Base-by-base conservation (phyloP, 2,888 invertebrate genomes). In the Drosophila peninsularis region DNA sequence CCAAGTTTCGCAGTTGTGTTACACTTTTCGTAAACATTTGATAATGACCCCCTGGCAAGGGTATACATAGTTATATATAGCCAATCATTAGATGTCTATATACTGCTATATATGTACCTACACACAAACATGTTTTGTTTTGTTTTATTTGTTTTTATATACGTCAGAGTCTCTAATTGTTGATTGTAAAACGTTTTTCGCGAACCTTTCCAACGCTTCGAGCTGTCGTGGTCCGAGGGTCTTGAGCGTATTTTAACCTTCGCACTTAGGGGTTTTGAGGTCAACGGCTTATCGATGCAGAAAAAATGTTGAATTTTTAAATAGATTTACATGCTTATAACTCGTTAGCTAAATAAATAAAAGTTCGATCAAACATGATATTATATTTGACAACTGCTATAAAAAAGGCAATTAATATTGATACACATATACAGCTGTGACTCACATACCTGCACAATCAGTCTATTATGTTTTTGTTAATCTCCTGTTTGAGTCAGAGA, bases 201-300 rank as follows among this genome's bases (percentile, higher is more conserved):
- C 55, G 61, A 70, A 82, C 78, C 84, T 86, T 83, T 83, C 78
- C 63, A 83, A 58, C 32, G 54, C 4, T 44, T 34, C n/a, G 11
- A 42, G 42, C 42, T 17, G 13, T 24, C 5, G 24, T 53, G 27
- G 27, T 37, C 21, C 45, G 61, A 67, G 77, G 73, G 73, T 77
- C 50, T 74, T 49, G 60, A 56, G 21, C 42, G 37, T 27, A 47
- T 36, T 62, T 64, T 73, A 74, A 83, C 89, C 83, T 88, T 88
- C 84, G 62, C 69, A 55, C 71, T 76, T 76, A 50, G 55, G 50
- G 60, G 55, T 61, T 88, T 84, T 88, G 87, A 84, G 89, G 84
- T 84, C 84, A 84, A 88, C 85, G 84, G 62, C 76, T 87, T 78
- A 78, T 70, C 70, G 82, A 76, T 86, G 87, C 84, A 84, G 76